phyloP scores from a whole-genome alignment of 2,888 invertebrate genomes.

The Sarcophaga variegata region DNA sequence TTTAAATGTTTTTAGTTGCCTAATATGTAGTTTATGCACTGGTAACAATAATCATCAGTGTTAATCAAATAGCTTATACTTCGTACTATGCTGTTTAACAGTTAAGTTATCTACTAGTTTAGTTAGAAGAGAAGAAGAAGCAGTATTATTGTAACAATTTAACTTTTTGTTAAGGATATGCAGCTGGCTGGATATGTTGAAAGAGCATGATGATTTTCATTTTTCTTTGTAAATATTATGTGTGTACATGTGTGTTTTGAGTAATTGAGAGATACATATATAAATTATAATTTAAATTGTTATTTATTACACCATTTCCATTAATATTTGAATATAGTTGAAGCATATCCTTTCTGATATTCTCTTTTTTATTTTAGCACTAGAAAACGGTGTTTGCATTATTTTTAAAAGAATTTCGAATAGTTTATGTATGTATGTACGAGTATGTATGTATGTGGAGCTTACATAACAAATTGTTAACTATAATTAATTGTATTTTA shows the following conservation, averaged over 20 bases:
- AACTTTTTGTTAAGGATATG: constrained; percentile 54
- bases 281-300: background rate
- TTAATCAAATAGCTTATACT: background rate
- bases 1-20: background rate
- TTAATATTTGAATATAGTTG: background rate
- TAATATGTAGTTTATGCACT: constrained; percentile 4
- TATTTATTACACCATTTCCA: constrained; percentile 24
- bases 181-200: constrained; percentile 65
- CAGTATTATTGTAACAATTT: constrained; percentile 39
- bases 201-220: constrained; percentile 51
- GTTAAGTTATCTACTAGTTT: constrained; percentile 8
- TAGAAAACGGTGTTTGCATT: background rate
- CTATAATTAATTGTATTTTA: constrained; percentile 52
- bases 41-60: constrained; percentile 4
- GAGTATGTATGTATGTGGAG: background rate
- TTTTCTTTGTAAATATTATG: background rate
- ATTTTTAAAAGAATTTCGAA: background rate
- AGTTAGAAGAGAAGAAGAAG: constrained; percentile 30
- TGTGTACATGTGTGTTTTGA: background rate
- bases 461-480: constrained; percentile 53
- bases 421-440: background rate
- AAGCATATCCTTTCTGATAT: background rate
- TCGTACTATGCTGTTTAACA: constrained; percentile 31
- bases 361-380: background rate
- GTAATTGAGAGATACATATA: background rate